Conservation (phyloP, 2,888 invertebrate genomes). For the Kuschelorhynchus macadamiae region DNA sequence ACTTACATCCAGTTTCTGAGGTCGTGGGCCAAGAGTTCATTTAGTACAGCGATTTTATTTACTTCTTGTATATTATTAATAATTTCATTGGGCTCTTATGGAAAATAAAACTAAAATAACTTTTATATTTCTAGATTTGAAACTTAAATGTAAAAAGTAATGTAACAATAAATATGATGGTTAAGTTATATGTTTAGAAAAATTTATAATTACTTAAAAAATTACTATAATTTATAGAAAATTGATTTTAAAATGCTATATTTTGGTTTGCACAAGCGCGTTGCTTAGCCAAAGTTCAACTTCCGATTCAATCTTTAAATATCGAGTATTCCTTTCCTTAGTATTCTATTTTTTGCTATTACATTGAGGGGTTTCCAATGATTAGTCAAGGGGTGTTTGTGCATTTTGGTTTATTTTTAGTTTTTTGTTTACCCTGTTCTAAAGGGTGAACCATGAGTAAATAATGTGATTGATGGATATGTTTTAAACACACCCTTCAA, state of each 20-base stretch:
- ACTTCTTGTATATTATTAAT: not conserved
- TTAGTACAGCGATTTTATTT: not conserved
- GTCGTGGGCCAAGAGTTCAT: constrained; percentile 3
- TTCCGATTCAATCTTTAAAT: constrained; percentile 22
- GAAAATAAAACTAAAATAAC: not conserved
- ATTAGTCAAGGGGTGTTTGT: constrained; percentile 8
- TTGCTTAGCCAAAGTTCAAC: constrained; percentile 24
- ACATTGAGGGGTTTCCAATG: constrained; percentile 20
- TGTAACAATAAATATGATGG: not conserved
- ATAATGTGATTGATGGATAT: constrained; percentile 16
- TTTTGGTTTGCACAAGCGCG: constrained; percentile 25
- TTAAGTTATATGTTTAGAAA: constrained; percentile 6
- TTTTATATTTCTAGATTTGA: too few relatives aligned
- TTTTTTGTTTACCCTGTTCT: not conserved
- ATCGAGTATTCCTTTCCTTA: constrained; percentile 9
- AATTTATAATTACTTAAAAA: too few relatives aligned
- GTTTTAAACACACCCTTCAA: constrained; percentile 22
- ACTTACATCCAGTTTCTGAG: constrained; percentile 1
- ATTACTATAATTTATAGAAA: constrained; percentile 10
- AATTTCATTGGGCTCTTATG: not conserved
- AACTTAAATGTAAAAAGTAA: not conserved
- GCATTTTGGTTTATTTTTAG: constrained; percentile 10
- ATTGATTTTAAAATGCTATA: constrained; percentile 39
- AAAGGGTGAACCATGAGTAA: not conserved
- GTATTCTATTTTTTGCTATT: constrained; percentile 5